Evolutionary conservation across 92 coral and sea anemone species (phyloP), one percentile per base, ranked within the genome.

Genomic region (Phymanthus crucifer): DNA sequence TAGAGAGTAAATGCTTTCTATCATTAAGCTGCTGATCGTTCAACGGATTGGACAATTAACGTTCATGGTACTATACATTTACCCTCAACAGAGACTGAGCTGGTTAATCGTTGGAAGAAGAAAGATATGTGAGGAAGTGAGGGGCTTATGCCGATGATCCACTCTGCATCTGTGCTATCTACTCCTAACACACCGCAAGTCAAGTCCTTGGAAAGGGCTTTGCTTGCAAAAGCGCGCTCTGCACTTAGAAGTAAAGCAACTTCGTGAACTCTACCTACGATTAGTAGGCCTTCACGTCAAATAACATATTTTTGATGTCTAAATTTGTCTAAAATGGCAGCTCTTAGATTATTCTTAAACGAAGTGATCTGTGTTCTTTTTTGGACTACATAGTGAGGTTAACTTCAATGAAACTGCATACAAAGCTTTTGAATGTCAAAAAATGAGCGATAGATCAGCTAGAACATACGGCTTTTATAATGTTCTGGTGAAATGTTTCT

Each of bases 1-100:
- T n/a, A n/a, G n/a, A 2, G 35, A 61, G 35, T 29, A 61, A 61
- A 61, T 61, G 14, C 32, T 61, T 61, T 29, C 34, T 13, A 61
- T 61, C 68, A 61, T 61, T 61, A 61, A 27, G 32, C 32, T 27
- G 8, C 68, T 61, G 29, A 61, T 61, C 68, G 68, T 61, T 61
- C 68, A 61, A 10, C 34, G 34, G 68, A 27, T 27, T 29, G 33
- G 29, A 8, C 68, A 34, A 61, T 61, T 61, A 61, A 61, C 33
- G 68, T 13, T 27, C 33, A 54, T 61, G 1, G 17, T 61, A 61
- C 68, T 10, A 11, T 61, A 61, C 34, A 61, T 61, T 61, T 18
- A 29, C 68, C 68, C 68, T 61, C 68, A 61, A 61, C 68, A 29
- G 32, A 61, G 68, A n/a, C n/a, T n/a, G n/a, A 9, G 3, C 27